Evolutionary conservation across 1,140 invertebrate species (phyloP).

Genomic region (Meloidogyne exigua): DNA sequence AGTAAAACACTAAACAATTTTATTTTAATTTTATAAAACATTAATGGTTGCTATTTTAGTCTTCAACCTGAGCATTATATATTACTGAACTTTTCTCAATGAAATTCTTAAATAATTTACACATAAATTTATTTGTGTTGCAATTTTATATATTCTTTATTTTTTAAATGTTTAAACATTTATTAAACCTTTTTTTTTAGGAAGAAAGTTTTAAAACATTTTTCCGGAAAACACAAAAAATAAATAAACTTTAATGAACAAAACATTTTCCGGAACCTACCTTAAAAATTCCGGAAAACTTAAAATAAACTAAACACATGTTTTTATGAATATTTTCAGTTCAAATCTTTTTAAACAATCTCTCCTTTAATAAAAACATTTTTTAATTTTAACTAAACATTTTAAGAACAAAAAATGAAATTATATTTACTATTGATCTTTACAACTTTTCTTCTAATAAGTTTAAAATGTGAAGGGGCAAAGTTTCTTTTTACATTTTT

Average conservation of each 20-base stretch:
- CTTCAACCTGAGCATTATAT: neutral
- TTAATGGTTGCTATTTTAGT: neutral
- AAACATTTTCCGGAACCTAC: neutral
- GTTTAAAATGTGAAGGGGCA: neutral
- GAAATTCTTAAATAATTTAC: neutral
- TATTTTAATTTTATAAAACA: neutral
- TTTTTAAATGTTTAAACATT: too few species aligned
- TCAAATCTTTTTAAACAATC: too few species aligned
- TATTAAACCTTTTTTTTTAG: too few species aligned
- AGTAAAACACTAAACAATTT: neutral
- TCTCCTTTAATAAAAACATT: too few species aligned
- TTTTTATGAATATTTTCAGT: too few species aligned
- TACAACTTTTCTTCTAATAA: neutral
- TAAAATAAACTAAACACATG: too few species aligned
- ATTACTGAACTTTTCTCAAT: neutral
- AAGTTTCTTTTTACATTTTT: conserved; percentile 25
- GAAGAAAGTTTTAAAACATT: too few species aligned
- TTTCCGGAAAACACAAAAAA: neutral
- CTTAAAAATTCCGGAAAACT: neutral
- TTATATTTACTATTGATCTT: neutral
- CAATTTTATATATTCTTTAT: too few species aligned
- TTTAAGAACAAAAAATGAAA: neutral
- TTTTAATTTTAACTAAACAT: too few species aligned
- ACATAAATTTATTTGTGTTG: too few species aligned
- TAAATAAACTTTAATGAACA: neutral